A percentile compares a stretch with the other conserved stretches of the same genome.
These are phyloP conservation scores for Leptothorax acervorum DNA, from an alignment of 2,888 invertebrate genomes.

Conservation along the genomic window DNA sequence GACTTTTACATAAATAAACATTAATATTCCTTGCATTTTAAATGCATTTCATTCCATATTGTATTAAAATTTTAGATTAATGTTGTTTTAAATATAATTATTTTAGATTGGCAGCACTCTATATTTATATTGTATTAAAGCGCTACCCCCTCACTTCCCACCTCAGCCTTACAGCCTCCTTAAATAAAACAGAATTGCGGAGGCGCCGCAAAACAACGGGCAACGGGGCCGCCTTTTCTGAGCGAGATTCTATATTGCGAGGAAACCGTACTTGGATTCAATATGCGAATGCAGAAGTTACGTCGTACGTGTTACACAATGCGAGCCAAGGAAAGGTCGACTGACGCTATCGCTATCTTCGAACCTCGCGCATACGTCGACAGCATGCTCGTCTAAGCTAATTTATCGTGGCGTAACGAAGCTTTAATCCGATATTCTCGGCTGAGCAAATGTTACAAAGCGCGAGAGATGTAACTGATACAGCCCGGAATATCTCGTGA, in stretches of 20 bases:
- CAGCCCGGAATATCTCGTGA: not conserved
- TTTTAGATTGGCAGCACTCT: no score
- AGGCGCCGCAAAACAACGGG: not conserved
- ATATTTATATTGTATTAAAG: no score
- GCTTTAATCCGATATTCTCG: slow-evolving; percentile 45
- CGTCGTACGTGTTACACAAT: slow-evolving; percentile 22
- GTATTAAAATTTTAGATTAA: no score
- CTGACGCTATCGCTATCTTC: slow-evolving; percentile 22
- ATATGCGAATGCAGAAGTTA: slow-evolving; percentile 21
- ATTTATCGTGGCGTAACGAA: slow-evolving; percentile 35
- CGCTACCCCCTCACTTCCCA: no score
- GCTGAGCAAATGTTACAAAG: slow-evolving; percentile 46
- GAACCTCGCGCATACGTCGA: not conserved
- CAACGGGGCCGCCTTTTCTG: no score
- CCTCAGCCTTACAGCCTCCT: no score
- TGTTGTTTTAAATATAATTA: no score
- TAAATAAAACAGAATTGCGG: not conserved
- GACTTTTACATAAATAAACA: no score
- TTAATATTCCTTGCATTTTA: no score
- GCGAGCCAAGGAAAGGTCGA: slow-evolving; percentile 15
- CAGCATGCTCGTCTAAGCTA: slow-evolving; percentile 29
- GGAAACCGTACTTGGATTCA: slow-evolving; percentile 17
- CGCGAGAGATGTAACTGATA: slow-evolving; percentile 38
- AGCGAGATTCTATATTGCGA: not conserved
- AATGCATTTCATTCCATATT: no score